Base-by-base conservation (phyloP, 2,888 invertebrate genomes). In the Chalcis sispes region DNA sequence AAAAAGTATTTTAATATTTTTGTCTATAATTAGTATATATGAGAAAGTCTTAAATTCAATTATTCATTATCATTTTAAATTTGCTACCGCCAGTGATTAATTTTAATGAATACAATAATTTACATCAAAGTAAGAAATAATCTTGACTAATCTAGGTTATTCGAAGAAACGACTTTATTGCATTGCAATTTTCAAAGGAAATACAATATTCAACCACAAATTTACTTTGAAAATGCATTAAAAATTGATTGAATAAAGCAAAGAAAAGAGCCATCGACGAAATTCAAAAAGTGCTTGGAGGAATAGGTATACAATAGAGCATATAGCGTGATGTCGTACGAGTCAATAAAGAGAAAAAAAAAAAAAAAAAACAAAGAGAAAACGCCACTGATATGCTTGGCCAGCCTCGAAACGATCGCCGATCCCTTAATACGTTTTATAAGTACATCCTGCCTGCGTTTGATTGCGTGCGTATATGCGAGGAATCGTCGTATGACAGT, bases 381-480 rank as follows among this genome's bases (percentile, higher is more conserved):
- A 61, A 59, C 46, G 32, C 58, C 48, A 46, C 15, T 42, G 36
- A 46, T 58, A 23, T 67, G 46, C 42, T 32, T 56, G 1, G 52
- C 23, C 52, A 52, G 59, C 10, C 23, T 40, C 15, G 59, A 23
- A 20, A 36, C 36, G 46, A 46, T 70, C 48, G 61, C 61, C 25
- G 27, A 42, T 29, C 5, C 27, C 36, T 50, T 40, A 29, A 42
- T 50, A n/a, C 50, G 36, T 75, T 40, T 32, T 40, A 58, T 72
- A 77, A 77, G 77, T 77, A 77, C 77, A 77, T 77, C 52, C 64
- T 77, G 77, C 52, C 77, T 66, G 61, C n/a, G n/a, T n/a, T 62
- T 59, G 64, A 62, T 76, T 54, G 25, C n/a, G n/a, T n/a, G n/a
- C n/a, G n/a, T n/a, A n/a, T n/a, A n/a, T 27, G 52, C 65, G 75